Evolutionary conservation across 1,140 invertebrate genomes (phyloP), one percentile per base, ranked within the genome.

Genomic region (Saxidomus purpurata): DNA sequence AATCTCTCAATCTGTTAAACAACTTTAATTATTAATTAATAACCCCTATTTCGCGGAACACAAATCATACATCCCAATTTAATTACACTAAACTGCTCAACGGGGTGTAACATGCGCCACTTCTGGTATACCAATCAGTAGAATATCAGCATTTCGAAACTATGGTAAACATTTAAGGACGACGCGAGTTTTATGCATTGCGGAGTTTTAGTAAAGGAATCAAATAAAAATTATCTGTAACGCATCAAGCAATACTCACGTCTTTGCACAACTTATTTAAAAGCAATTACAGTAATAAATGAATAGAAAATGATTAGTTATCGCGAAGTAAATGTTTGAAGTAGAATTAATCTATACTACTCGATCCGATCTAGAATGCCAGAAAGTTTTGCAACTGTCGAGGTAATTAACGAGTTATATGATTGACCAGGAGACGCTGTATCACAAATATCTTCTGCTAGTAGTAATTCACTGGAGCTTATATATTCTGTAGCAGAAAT

Each of bases 321-420:
- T 4, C 9, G 22, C n/a, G 52, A 19, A 55, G 52, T n/a, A n/a
- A n/a, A n/a, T n/a, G n/a, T n/a, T n/a, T n/a, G n/a, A n/a, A n/a
- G n/a, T n/a, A n/a, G n/a, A n/a, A n/a, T n/a, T n/a, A n/a, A n/a
- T n/a, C n/a, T n/a, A n/a, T n/a, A n/a, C n/a, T n/a, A n/a, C n/a
- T n/a, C n/a, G n/a, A 4, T 55, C n/a, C n/a, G 52, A 4, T 55
- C 52, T 55, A 13, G 22, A 55, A 55, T 3, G n/a, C 52, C 52
- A 28, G 25, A 28, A 74, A 22, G 36, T 74, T 74, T 40, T 28
- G 69, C 22, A 40, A 31, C 6, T 47, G 47, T 52, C 38, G 25
- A 52, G 43, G 74, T 49, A 77, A 77, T 77, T 77, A 77, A 77
- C 40, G 8, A 31, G 38, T 40, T 52, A 49, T 49, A 49, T 17